Conservation (phyloP, 2,888 invertebrate species). For the Clusia tigrina region DNA sequence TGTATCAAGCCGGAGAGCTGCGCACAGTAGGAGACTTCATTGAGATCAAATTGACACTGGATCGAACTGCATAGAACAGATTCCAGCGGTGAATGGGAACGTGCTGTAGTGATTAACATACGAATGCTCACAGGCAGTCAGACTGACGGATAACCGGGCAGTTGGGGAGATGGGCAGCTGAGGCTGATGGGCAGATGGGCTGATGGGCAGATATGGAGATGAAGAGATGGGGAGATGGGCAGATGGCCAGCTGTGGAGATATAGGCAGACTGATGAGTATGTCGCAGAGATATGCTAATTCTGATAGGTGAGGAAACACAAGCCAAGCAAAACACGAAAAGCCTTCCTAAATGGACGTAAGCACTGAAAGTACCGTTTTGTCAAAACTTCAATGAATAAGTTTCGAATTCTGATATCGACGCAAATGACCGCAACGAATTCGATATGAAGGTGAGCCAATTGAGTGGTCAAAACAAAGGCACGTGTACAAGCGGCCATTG, state of each 20-base stretch:
- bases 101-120: conserved; percentile 21
- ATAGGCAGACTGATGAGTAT: too few species aligned
- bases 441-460: conserved; percentile 9
- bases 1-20: neutral
- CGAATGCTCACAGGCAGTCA: conserved; percentile 3
- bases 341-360: neutral
- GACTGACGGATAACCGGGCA: neutral
- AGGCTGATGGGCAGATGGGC: too few species aligned
- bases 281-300: conserved; percentile 42
- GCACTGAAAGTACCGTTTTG: conserved; percentile 1
- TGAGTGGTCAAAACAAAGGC: conserved; percentile 23
- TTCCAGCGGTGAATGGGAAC: conserved; percentile 3
- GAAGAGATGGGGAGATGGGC: too few species aligned
- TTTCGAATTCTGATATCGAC: too few species aligned
- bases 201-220: too few species aligned
- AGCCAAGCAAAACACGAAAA: neutral
- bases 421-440: neutral
- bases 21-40: conserved; percentile 25
- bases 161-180: too few species aligned
- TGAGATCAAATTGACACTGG: conserved; percentile 22
- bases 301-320: conserved; percentile 43
- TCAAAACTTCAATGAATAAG: conserved; percentile 1
- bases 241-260: too few species aligned
- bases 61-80: conserved; percentile 15
- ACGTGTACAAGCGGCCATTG: neutral